Evolutionary conservation across 2,113 vertebrate species (phyloP), one percentile per base, ranked within the genome.

Genomic region (Suricata suricatta): DNA sequence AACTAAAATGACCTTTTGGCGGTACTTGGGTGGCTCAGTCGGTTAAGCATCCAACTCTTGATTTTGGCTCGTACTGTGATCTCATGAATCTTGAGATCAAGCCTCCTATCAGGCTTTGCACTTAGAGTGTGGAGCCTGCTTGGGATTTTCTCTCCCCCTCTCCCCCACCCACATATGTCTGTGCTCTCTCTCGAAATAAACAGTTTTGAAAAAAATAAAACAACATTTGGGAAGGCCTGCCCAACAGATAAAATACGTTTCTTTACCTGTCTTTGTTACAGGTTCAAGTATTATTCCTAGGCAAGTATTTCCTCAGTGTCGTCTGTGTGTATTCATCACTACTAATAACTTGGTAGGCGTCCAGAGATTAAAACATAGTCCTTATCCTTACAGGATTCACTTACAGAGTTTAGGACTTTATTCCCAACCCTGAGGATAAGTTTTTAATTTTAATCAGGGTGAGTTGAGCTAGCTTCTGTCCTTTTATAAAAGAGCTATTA

Each of bases 341-440:
- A 60, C 12, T 12, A 88, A 38, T 54, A 60, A 88, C 57, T 88
- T 80, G 57, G 23, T 87, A 79, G 35, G 52, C 29, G 63, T 82
- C 44, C 68, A 96, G 29, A 92, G 47, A 85, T 80, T 95, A 50
- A 93, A 95, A 90, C 33, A 14, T 76, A 96, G 57, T 74, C 31
- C 27, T 77, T 79, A 25, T 66, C 27, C 50, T 88, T 16, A 80
- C 69, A 77, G 21, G 91, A 72, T 80, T 93, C 33, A 81, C 38
- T 92, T 88, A 83, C 2, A 93, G 80, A 93, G 63, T 27, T 90
- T 93, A 77, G 81, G 35, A 93, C 72, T 93, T 96, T 95, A 63
- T 93, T 15, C 17, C 25, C 35, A 77, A n/a, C 13, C 3, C 15
- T 79, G 21, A 52, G 13, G 4, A 83, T 66, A 83, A 72, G 25